Conservation (phyloP, 2,113 vertebrate genomes). For the Mormyrus lacerda region DNA sequence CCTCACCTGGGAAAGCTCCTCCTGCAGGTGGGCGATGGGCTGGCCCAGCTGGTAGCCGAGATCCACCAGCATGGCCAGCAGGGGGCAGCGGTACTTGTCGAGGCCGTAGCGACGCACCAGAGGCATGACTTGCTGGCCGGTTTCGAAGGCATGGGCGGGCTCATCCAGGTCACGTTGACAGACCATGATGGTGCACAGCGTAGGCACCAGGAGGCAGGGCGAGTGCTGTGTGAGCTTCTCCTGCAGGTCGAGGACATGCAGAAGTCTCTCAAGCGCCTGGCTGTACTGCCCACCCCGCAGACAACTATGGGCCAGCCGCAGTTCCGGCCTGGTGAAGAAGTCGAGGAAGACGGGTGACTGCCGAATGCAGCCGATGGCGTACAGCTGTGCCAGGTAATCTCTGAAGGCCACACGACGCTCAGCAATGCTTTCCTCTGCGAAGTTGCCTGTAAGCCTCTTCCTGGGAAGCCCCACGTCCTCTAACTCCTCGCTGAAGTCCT, state of each 20-base stretch:
- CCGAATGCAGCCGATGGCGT: constrained; percentile 60
- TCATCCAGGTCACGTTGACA: constrained; percentile 78
- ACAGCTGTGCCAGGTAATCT: constrained; percentile 74
- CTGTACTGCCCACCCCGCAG: constrained; percentile 76
- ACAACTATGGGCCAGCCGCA: constrained; percentile 64
- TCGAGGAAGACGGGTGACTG: constrained; percentile 59
- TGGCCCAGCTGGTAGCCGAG: constrained; percentile 72
- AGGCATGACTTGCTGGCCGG: constrained; percentile 64
- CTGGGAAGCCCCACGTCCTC: constrained; percentile 77
- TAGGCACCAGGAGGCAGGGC: constrained; percentile 57
- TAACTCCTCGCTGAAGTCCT: constrained; percentile 75
- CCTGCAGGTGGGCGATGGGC: constrained; percentile 74
- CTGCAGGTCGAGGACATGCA: constrained; percentile 61
- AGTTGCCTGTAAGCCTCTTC: constrained; percentile 72
- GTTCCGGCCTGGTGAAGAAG: constrained; percentile 75
- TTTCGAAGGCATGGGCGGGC: constrained; percentile 57
- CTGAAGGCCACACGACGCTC: constrained; percentile 73
- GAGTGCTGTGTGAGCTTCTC: constrained; percentile 71
- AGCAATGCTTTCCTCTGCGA: constrained; percentile 64
- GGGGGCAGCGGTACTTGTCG: constrained; percentile 59
- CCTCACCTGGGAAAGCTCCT: constrained; percentile 63
- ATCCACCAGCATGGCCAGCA: constrained; percentile 73
- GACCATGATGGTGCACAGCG: constrained; percentile 71
- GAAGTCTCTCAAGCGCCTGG: constrained; percentile 61
- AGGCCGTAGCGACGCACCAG: constrained; percentile 50